These are phyloP conservation scores for Trichonephila clavipes DNA, from an alignment of 1,140 invertebrate genomes.

Conservation along the genomic window DNA sequence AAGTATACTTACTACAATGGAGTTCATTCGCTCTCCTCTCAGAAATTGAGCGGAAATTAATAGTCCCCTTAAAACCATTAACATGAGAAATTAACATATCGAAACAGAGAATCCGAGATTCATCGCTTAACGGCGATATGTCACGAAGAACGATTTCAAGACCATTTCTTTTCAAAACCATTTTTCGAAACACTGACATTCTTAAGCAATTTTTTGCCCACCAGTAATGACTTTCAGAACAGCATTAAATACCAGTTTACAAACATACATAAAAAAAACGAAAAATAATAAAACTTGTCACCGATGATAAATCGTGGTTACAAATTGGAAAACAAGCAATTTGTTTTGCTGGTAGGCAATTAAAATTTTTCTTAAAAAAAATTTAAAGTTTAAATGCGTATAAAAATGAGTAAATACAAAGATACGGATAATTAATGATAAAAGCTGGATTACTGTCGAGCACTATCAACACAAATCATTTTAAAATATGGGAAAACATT, in stretches of 20 bases:
- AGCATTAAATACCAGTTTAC: not conserved
- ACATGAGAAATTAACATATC: not conserved
- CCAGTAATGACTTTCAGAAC: not conserved
- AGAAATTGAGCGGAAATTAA: not conserved
- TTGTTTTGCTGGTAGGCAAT: no score
- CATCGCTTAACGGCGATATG: not conserved
- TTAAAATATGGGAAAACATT: no score
- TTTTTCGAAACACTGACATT: not conserved
- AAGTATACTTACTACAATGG: not conserved
- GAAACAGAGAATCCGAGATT: not conserved
- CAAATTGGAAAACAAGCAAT: no score
- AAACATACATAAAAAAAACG: not conserved
- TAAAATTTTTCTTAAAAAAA: no score
- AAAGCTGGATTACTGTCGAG: no score
- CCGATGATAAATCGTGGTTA: no score
- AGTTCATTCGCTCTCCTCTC: not conserved
- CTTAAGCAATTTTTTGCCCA: not conserved
- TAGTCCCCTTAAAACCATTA: not conserved
- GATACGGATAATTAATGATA: no score
- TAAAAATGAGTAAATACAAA: no score
- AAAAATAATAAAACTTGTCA: not conserved
- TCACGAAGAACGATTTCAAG: constrained; percentile 25
- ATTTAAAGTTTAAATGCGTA: no score
- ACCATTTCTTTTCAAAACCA: not conserved
- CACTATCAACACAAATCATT: no score